Evolutionary conservation across 2,888 invertebrate species (phyloP).

Genomic region (Zhuqinia jingwanae): DNA sequence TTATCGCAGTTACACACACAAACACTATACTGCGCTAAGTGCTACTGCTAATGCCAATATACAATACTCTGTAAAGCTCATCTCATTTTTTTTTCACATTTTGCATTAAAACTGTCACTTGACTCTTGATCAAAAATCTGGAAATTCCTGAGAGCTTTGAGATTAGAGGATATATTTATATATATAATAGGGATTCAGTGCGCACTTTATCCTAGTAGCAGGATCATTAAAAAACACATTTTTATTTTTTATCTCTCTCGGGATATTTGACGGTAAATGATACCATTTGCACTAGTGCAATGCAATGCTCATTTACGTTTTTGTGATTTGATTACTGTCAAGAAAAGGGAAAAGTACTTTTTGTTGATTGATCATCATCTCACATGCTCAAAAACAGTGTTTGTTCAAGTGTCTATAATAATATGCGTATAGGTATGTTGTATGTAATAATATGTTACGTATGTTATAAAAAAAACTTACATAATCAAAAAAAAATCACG

Average conservation of each 20-base stretch:
- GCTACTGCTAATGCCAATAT: too few species aligned
- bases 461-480: neutral
- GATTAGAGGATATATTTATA: too few species aligned
- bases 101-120: neutral
- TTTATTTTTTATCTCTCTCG: too few species aligned
- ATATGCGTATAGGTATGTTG: too few species aligned
- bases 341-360: neutral
- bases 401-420: neutral
- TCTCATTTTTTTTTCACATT: slow-evolving; percentile 7
- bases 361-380: too few species aligned
- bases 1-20: neutral
- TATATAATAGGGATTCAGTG: too few species aligned
- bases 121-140: slow-evolving; percentile 29
- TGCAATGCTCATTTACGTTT: neutral
- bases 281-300: neutral
- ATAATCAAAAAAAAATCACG: neutral
- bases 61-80: neutral
- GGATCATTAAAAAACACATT: neutral
- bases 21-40: too few species aligned
- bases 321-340: slow-evolving; percentile 2
- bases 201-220: too few species aligned
- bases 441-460: too few species aligned
- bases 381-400: too few species aligned
- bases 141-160: slow-evolving; percentile 35
- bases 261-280: neutral